A percentile compares a stretch with the other conserved stretches of the same genome.
Conservation (phyloP, 2,113 vertebrate genomes). For the Empidonax alnorum region DNA sequence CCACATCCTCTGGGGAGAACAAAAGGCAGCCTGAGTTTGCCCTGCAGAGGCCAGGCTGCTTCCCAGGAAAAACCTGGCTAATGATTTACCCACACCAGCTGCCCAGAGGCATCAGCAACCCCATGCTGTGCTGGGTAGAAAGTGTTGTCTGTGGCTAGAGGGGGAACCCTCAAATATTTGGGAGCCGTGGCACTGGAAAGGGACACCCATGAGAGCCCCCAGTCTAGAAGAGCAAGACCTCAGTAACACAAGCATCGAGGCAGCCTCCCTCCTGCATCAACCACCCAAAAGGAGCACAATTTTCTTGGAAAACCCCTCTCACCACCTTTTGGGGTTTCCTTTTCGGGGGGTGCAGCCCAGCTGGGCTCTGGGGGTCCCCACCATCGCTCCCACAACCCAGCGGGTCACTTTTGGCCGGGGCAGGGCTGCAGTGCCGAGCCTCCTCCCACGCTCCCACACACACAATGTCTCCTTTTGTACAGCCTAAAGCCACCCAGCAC, state of each 20-base stretch:
- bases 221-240: neutral
- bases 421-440: rapidly evolving
- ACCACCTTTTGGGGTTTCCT: rapidly evolving
- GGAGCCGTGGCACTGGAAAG: rapidly evolving
- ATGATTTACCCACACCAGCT: neutral
- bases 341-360: neutral
- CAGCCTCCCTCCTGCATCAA: neutral
- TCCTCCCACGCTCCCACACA: neutral
- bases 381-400: neutral
- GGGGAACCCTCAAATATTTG: neutral
- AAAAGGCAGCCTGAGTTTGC: neutral
- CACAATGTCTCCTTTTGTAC: neutral
- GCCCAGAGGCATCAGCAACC: too few species aligned
- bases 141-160: neutral
- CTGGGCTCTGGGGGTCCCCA: neutral
- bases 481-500: neutral
- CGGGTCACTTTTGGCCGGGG: rapidly evolving
- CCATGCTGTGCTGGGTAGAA: rapidly evolving
- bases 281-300: neutral
- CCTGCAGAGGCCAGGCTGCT: neutral
- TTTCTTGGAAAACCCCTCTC: neutral
- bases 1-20: neutral
- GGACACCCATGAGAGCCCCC: too few species aligned
- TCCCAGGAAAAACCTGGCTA: neutral
- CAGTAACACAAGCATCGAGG: rapidly evolving